Conservation (phyloP, 1,140 invertebrate species). For the Akabosia matsudoensis region DNA sequence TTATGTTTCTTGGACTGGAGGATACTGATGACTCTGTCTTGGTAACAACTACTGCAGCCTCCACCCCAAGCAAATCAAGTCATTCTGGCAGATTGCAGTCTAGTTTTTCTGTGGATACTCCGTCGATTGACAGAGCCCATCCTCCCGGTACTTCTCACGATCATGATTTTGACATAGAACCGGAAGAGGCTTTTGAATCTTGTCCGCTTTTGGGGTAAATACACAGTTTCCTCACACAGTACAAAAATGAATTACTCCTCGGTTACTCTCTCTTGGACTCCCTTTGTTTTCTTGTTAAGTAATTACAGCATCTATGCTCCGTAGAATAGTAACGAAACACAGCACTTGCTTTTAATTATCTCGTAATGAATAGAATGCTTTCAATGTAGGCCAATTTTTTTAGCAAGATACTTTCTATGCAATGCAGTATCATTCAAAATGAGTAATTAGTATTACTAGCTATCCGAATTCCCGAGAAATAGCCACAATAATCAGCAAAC, state of each 20-base stretch:
- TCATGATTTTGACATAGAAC: conserved; percentile 6
- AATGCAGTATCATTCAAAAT: too few species aligned
- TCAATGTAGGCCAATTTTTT: too few species aligned
- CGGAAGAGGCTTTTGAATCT: conserved; percentile 32
- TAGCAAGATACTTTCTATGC: too few species aligned
- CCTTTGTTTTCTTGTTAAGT: background rate
- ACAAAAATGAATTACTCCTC: too few species aligned
- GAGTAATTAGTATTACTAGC: too few species aligned
- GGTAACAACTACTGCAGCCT: background rate
- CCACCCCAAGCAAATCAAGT: background rate
- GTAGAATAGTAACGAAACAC: background rate
- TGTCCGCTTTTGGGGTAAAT: conserved; percentile 26
- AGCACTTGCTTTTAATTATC: background rate
- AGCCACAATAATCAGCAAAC: too few species aligned
- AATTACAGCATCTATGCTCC: background rate
- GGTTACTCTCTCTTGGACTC: background rate
- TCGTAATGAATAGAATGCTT: conserved; percentile 9
- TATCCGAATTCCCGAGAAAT: too few species aligned
- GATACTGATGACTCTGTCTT: background rate
- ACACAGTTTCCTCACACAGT: background rate
- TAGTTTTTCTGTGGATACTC: background rate
- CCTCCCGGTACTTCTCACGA: background rate
- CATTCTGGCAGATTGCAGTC: conserved; percentile 16
- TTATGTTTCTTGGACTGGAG: background rate
- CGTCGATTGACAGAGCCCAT: background rate